phyloP scores from a whole-genome alignment of 2,113 vertebrate genomes.

The Tragelaphus buxtoni region DNA sequence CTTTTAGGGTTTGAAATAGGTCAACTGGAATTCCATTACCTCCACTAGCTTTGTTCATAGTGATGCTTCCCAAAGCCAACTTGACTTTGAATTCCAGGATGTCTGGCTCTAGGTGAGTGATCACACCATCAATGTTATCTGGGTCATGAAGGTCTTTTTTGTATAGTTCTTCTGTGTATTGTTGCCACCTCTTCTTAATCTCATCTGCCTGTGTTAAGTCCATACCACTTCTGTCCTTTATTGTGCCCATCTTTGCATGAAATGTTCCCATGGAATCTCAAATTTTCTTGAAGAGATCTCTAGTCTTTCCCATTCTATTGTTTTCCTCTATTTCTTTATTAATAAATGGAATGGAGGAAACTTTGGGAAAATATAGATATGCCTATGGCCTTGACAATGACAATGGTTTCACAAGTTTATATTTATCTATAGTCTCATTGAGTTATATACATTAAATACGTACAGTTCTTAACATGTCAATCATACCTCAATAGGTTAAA shows the following conservation, averaged over 20 bases:
- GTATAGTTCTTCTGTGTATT: not conserved
- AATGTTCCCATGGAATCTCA: not conserved
- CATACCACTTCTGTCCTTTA: not conserved
- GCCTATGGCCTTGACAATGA: not conserved
- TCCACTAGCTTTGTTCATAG: not conserved
- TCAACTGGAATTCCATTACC: not conserved
- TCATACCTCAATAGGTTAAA: not conserved
- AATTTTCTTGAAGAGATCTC: not conserved
- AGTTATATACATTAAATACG: not conserved
- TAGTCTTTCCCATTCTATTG: not conserved
- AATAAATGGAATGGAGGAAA: not conserved
- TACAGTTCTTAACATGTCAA: not conserved
- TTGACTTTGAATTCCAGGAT: not conserved
- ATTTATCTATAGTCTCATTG: not conserved
- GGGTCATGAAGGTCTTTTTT: not conserved
- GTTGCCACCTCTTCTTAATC: not conserved
- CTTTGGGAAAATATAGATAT: not conserved
- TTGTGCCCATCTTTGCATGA: not conserved
- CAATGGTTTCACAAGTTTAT: not conserved
- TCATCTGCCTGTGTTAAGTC: not conserved
- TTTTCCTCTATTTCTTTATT: not conserved
- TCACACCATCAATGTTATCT: not conserved
- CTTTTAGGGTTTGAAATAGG: not conserved
- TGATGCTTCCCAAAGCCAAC: not conserved
- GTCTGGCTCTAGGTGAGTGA: not conserved